These are phyloP conservation scores for Platycercus adscitus DNA, from an alignment of 2,113 vertebrate genomes.

Conservation along the genomic window DNA sequence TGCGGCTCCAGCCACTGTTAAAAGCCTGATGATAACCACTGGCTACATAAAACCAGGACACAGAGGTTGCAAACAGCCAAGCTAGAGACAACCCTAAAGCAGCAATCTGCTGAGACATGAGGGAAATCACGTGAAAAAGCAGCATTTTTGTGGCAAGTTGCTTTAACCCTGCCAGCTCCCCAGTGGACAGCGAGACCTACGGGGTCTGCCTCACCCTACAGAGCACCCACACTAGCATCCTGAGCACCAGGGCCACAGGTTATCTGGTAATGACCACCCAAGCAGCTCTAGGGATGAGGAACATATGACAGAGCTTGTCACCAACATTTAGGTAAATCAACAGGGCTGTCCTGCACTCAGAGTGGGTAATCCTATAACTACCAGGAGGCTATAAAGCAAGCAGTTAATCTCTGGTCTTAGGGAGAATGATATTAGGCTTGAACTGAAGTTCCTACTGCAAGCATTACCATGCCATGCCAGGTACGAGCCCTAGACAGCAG, in stretches of 20 bases:
- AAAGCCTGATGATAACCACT: neutral
- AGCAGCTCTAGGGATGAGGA: neutral
- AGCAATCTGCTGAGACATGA: neutral
- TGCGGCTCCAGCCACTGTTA: neutral
- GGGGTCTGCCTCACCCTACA: neutral
- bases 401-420: neutral
- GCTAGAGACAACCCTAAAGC: neutral
- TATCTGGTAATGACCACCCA: neutral
- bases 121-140: neutral
- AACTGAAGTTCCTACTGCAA: neutral
- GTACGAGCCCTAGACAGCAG: neutral
- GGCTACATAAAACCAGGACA: neutral
- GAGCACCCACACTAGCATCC: neutral
- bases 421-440: neutral
- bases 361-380: neutral
- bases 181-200: accelerated
- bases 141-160: neutral
- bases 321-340: neutral
- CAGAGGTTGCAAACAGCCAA: neutral
- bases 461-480: neutral
- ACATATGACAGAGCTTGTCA: neutral
- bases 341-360: neutral
- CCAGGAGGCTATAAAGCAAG: neutral
- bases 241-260: neutral
- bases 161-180: neutral